phyloP scores from a whole-genome alignment of 2,888 invertebrate genomes.

The Diloba caeruleocephala region DNA sequence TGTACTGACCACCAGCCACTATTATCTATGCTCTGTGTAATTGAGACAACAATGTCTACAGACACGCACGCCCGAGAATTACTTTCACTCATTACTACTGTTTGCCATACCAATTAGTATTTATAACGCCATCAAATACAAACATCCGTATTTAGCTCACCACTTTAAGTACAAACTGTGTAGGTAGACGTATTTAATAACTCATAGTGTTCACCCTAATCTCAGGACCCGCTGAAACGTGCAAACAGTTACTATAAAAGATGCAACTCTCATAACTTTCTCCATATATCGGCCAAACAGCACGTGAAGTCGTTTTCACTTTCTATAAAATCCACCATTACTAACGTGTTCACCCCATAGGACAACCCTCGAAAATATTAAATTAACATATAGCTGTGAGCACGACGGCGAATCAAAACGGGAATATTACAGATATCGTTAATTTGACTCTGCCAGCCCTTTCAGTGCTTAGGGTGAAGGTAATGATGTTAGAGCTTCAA shows the following conservation, averaged over 20 bases:
- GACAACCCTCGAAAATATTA: conserved; percentile 73
- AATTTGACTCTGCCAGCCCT: conserved; percentile 66
- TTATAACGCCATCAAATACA: no score
- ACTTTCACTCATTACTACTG: no score
- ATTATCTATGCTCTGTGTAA: no score
- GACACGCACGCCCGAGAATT: no score
- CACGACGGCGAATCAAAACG: conserved; percentile 79
- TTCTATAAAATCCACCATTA: conserved; percentile 51
- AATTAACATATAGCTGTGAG: conserved; percentile 83
- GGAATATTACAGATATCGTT: conserved; percentile 83
- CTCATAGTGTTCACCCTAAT: no score
- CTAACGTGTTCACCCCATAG: conserved; percentile 47
- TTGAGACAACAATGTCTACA: no score
- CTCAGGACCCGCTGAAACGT: no score
- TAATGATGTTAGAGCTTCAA: conserved; percentile 67
- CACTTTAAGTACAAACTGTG: no score
- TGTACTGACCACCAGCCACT: no score
- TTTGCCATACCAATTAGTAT: no score
- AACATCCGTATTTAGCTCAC: no score
- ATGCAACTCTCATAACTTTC: neutral
- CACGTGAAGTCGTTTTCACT: conserved; percentile 53
- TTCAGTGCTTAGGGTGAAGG: conserved; percentile 53
- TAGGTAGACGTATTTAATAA: no score
- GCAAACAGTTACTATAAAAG: neutral
- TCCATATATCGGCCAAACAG: conserved; percentile 32